Evolutionary conservation across 2,888 invertebrate genomes (phyloP).

Genomic region (Subacronicta megacephala): DNA sequence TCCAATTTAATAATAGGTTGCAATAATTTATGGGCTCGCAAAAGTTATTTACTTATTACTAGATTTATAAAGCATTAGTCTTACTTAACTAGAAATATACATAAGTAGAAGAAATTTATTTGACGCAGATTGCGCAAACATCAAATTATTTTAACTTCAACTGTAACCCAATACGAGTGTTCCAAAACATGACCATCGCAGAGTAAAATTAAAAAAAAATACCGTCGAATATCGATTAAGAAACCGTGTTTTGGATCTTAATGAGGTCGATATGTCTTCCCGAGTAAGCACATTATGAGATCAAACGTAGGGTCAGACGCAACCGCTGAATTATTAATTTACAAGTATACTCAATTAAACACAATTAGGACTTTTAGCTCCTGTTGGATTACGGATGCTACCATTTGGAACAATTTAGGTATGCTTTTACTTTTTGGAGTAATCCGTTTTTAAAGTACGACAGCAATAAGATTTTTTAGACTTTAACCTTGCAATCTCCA

Average conservation of each 20-base stretch:
- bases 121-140: constrained; percentile 47
- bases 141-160: constrained; percentile 58
- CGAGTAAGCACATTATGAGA: constrained; percentile 77
- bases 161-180: constrained; percentile 54
- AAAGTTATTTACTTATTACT: no score
- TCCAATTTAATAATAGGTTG: no score
- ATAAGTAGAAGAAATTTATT: no score
- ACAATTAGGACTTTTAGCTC: constrained; percentile 69
- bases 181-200: constrained; percentile 61
- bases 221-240: constrained; percentile 80
- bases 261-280: constrained; percentile 83
- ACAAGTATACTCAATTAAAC: constrained; percentile 85
- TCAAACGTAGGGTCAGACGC: constrained; percentile 80
- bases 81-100: no score
- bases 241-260: constrained; percentile 76
- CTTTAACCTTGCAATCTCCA: no score
- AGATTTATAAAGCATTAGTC: no score
- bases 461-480: no score
- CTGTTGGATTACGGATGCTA: constrained; percentile 58
- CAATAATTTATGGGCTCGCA: no score
- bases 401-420: constrained; percentile 23
- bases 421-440: neutral
- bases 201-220: constrained; percentile 73
- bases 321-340: constrained; percentile 83
- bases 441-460: no score